Evolutionary conservation across 2,888 invertebrate genomes (phyloP).

Genomic region (Brenthis daphne): DNA sequence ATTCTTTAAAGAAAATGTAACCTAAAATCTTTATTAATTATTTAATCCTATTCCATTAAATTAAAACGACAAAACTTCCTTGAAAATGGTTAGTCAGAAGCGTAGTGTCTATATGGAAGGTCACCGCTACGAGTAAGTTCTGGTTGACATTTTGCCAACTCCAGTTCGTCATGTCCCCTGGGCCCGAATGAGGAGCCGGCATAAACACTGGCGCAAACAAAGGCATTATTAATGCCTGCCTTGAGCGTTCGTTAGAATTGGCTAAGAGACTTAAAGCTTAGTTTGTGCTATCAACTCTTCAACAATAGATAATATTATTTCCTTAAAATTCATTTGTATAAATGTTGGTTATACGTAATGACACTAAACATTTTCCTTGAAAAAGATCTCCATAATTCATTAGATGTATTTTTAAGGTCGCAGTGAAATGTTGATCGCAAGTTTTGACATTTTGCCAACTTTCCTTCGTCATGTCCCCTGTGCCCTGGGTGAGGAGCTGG

Average conservation of each 20-base stretch:
- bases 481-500: constrained; percentile 36
- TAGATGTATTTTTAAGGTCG: constrained; percentile 24
- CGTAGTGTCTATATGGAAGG: constrained; percentile 2
- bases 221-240: constrained; percentile 16
- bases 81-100: background rate
- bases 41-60: background rate
- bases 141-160: constrained; percentile 44
- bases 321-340: background rate
- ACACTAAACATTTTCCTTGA: background rate
- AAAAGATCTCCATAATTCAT: constrained; percentile 15
- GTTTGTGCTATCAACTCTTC: constrained; percentile 6
- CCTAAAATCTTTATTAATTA: too few relatives aligned
- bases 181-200: constrained; percentile 13
- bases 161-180: constrained; percentile 32
- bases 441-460: constrained; percentile 44
- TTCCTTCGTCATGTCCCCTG: constrained; percentile 33
- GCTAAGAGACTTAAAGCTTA: constrained; percentile 17
- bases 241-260: constrained; percentile 2
- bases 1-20: too few relatives aligned
- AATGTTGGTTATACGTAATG: too few relatives aligned
- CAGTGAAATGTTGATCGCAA: constrained; percentile 25
- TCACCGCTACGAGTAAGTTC: constrained; percentile 18
- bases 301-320: constrained; percentile 9
- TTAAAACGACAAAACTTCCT: background rate
- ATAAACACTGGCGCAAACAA: constrained; percentile 15